Evolutionary conservation across 2,888 invertebrate species (phyloP).

Genomic region (Parnassius smintheus): DNA sequence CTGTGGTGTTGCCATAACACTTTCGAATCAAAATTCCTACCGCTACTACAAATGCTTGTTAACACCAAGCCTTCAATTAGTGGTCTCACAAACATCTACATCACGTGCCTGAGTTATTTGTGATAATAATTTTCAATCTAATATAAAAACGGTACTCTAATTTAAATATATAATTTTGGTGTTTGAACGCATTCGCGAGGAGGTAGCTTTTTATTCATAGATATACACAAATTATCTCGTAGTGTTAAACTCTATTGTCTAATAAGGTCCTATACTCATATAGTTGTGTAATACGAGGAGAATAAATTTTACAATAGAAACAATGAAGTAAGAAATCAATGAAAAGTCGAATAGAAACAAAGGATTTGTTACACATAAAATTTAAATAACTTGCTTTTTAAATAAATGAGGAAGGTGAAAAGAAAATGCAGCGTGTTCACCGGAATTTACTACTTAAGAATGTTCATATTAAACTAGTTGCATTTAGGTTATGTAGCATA

Average conservation of each 20-base stretch:
- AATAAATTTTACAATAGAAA: too few relatives aligned
- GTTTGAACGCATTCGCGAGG: conserved; percentile 39
- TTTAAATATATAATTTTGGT: conserved; percentile 42
- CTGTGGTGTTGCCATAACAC: background rate
- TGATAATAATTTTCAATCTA: background rate
- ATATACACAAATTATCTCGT: conserved; percentile 3
- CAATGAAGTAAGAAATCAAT: too few relatives aligned
- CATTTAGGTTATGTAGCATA: too few relatives aligned
- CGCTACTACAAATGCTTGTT: background rate
- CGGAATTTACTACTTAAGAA: too few relatives aligned
- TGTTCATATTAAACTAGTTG: too few relatives aligned
- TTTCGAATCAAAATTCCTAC: background rate
- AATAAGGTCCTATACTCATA: conserved; percentile 10
- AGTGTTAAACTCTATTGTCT: conserved; percentile 17
- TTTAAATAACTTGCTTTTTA: too few relatives aligned
- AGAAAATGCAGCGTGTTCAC: too few relatives aligned
- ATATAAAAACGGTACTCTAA: conserved; percentile 26
- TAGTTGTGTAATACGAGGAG: background rate
- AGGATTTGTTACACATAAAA: too few relatives aligned
- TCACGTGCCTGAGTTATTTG: background rate
- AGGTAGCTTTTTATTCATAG: conserved; percentile 39
- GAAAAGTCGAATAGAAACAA: too few relatives aligned
- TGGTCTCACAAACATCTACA: background rate
- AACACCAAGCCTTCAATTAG: conserved; percentile 1
- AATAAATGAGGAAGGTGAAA: too few relatives aligned